Percentiles rank a stretch among this genome's conserved stretches.
phyloP scores from a whole-genome alignment of 2,113 vertebrate genomes.

The Leptobrachium leishanense region DNA sequence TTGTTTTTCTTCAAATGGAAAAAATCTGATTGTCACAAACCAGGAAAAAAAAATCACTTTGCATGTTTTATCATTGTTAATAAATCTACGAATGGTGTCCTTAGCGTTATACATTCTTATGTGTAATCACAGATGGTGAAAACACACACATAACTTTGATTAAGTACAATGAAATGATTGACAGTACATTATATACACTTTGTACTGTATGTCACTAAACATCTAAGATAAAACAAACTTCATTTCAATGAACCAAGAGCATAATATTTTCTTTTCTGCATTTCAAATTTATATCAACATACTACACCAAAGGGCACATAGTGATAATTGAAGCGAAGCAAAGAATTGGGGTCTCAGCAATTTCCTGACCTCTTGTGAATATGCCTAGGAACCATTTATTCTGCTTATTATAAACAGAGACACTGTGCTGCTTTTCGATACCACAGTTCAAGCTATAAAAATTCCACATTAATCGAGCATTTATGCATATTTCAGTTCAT shows the following conservation, averaged over 20 bases:
- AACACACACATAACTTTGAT: neutral
- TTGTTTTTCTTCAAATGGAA: too few species aligned
- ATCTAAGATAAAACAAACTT: conserved; percentile 5
- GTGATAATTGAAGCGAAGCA: conserved; percentile 28
- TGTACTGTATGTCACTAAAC: conserved; percentile 1
- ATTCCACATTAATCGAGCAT: conserved; percentile 26
- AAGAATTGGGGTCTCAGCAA: conserved; percentile 46
- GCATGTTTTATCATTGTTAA: too few species aligned
- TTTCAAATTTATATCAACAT: conserved; percentile 44
- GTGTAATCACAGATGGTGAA: too few species aligned
- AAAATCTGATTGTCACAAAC: too few species aligned
- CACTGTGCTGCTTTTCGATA: conserved; percentile 31
- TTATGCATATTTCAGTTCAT: conserved; percentile 12
- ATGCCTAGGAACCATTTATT: conserved; percentile 32
- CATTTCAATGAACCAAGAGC: neutral
- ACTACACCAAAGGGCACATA: conserved; percentile 26
- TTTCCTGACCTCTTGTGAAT: conserved; percentile 41
- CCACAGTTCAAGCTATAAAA: conserved; percentile 25
- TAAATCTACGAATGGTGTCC: too few species aligned
- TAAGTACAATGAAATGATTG: neutral
- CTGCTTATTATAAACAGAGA: conserved; percentile 30
- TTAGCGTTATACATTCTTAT: too few species aligned
- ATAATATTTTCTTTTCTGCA: conserved; percentile 24
- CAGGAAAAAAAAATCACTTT: too few species aligned
- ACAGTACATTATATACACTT: neutral